Percentiles rank a stretch among this genome's conserved stretches.
Evolutionary conservation across 2,888 invertebrate species (phyloP).

Genomic region (Mythimna loreyi): DNA sequence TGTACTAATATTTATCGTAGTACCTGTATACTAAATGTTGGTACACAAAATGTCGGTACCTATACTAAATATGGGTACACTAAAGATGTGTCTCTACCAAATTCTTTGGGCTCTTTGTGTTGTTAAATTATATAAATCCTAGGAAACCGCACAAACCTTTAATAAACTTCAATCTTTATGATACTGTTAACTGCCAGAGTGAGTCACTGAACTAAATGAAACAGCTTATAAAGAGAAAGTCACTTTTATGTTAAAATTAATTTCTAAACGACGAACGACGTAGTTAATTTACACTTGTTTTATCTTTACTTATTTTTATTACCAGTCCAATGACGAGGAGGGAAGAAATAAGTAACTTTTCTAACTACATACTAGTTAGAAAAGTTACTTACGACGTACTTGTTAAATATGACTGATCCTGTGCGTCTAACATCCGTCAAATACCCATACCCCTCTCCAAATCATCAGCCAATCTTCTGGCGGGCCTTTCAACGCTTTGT

Average conservation of each 20-base stretch:
- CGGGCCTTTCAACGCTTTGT: no score
- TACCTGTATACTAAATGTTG: no score
- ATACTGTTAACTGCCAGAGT: neutral
- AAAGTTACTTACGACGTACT: neutral
- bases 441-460: no score
- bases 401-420: no score
- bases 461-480: no score
- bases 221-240: constrained; percentile 36
- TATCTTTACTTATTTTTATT: neutral
- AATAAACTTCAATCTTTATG: constrained; percentile 1
- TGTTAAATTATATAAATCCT: neutral
- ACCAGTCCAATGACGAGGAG: neutral
- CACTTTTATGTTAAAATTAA: constrained; percentile 9
- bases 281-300: neutral
- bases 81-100: no score
- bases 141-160: neutral
- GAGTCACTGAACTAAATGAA: constrained; percentile 4
- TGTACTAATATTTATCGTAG: no score
- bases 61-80: no score
- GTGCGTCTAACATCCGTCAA: no score
- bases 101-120: no score
- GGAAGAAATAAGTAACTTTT: neutral
- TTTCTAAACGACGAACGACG: constrained; percentile 24
- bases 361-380: no score
- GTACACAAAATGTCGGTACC: no score